A percentile compares a stretch with the other conserved stretches of the same genome.
Evolutionary conservation across 2,797 vertebrate species (phyloP).

Genomic region (Peromyscus melanophrys): DNA sequence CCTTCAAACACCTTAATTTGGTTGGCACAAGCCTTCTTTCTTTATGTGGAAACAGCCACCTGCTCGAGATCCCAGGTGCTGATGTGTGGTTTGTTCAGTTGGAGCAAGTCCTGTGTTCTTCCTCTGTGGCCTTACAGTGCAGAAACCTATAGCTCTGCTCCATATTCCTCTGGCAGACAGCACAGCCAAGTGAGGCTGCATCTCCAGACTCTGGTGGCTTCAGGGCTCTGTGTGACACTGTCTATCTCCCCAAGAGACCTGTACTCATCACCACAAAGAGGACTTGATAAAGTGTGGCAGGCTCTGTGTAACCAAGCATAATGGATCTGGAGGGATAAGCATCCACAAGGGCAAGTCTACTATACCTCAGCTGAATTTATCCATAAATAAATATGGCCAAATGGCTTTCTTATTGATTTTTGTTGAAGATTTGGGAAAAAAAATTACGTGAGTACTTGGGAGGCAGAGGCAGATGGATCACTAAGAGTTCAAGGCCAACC

Average conservation of each 20-base stretch:
- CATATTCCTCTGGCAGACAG: not conserved
- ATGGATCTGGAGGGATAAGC: not conserved
- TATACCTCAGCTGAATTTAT: not conserved
- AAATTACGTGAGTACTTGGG: not conserved
- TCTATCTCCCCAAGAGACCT: not conserved
- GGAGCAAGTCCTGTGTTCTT: not conserved
- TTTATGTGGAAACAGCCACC: not conserved
- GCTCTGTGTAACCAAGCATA: not conserved
- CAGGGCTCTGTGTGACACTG: not conserved
- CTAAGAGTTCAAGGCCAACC: not conserved
- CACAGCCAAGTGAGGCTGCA: not conserved
- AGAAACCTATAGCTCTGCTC: not conserved
- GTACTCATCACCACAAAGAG: not conserved
- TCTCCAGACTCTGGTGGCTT: not conserved
- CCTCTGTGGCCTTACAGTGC: not conserved
- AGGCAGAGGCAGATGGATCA: not conserved
- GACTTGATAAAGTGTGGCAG: not conserved
- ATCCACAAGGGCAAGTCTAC: not conserved
- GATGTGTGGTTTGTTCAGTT: not conserved
- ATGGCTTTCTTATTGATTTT: not conserved
- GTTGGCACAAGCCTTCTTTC: too few relatives aligned
- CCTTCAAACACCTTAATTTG: not conserved
- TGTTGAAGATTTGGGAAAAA: not conserved
- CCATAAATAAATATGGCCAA: not conserved
- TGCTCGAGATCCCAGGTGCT: not conserved